A percentile compares a stretch with the other conserved stretches of the same genome.
These are phyloP conservation scores for Leptopilina myrica DNA, from an alignment of 2,888 invertebrate species.

Conservation along the genomic window DNA sequence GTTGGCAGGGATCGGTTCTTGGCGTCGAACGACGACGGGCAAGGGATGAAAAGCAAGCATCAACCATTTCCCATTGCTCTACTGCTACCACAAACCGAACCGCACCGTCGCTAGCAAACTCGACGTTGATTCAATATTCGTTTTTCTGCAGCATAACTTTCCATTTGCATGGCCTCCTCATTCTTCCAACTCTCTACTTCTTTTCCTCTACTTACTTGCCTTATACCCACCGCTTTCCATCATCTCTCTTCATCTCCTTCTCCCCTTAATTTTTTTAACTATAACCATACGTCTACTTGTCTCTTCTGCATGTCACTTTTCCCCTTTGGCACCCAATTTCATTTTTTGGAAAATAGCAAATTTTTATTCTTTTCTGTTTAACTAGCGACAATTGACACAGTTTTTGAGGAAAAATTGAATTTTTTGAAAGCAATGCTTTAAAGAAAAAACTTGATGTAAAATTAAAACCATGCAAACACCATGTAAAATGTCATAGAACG, in stretches of 20 bases:
- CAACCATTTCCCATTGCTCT: conserved; percentile 57
- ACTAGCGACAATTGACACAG: too few species aligned
- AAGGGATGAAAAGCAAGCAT: conserved; percentile 69
- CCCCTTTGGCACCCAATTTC: too few species aligned
- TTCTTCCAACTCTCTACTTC: conserved; percentile 51
- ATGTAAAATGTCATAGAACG: too few species aligned
- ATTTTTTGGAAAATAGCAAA: too few species aligned
- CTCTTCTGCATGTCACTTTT: too few species aligned
- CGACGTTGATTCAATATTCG: conserved; percentile 75
- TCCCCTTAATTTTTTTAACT: neutral
- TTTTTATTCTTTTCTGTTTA: too few species aligned
- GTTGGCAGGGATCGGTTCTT: conserved; percentile 56
- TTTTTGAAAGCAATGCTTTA: too few species aligned
- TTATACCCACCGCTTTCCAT: conserved; percentile 45
- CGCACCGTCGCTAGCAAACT: conserved; percentile 56
- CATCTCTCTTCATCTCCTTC: neutral
- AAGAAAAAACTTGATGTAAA: too few species aligned
- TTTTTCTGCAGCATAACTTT: conserved; percentile 75
- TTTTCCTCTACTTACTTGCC: conserved; percentile 47
- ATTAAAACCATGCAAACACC: too few species aligned
- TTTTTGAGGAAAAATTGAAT: too few species aligned
- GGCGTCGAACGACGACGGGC: conserved; percentile 58
- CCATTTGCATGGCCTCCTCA: conserved; percentile 70
- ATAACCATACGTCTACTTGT: too few species aligned
- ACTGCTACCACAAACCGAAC: conserved; percentile 48